A percentile compares a stretch with the other conserved stretches of the same genome.
Conservation (phyloP, 37 sponge, comb jelly and placozoan species). For the Halisarca cf. caerulea region DNA sequence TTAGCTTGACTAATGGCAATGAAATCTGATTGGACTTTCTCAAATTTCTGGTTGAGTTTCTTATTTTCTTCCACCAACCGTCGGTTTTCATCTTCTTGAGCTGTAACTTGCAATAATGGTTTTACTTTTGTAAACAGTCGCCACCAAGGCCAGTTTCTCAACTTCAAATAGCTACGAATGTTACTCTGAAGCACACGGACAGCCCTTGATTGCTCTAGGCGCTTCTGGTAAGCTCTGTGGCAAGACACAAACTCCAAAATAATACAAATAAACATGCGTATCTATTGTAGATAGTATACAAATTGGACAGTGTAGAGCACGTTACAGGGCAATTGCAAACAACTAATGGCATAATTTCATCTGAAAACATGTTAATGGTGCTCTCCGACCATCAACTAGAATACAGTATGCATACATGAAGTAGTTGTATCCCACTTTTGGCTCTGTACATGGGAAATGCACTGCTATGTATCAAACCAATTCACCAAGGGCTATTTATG, state of each 20-base stretch:
- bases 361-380: not conserved
- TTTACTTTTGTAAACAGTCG: constrained; percentile 98
- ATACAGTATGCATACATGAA: too few relatives aligned
- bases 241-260: too few relatives aligned
- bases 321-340: too few relatives aligned
- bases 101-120: constrained; percentile 94
- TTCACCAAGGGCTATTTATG: too few relatives aligned
- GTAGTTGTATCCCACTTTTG: too few relatives aligned
- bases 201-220: constrained; percentile 89
- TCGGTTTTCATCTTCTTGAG: constrained; percentile 91
- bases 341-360: too few relatives aligned
- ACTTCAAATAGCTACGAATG: constrained; percentile 92
- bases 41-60: constrained; percentile 66
- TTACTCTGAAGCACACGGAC: constrained; percentile 95
- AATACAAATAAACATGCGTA: too few relatives aligned
- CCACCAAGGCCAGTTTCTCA: constrained; percentile 99
- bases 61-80: constrained; percentile 90
- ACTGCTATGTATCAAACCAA: too few relatives aligned
- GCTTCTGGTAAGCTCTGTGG: constrained; percentile 80
- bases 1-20: constrained; percentile 64
- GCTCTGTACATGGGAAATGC: too few relatives aligned
- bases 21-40: constrained; percentile 78
- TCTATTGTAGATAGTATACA: too few relatives aligned
- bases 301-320: too few relatives aligned
- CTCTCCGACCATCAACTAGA: too few relatives aligned